Evolutionary conservation across 1,140 invertebrate genomes (phyloP).

Genomic region (Drosophila pseudoobscura): DNA sequence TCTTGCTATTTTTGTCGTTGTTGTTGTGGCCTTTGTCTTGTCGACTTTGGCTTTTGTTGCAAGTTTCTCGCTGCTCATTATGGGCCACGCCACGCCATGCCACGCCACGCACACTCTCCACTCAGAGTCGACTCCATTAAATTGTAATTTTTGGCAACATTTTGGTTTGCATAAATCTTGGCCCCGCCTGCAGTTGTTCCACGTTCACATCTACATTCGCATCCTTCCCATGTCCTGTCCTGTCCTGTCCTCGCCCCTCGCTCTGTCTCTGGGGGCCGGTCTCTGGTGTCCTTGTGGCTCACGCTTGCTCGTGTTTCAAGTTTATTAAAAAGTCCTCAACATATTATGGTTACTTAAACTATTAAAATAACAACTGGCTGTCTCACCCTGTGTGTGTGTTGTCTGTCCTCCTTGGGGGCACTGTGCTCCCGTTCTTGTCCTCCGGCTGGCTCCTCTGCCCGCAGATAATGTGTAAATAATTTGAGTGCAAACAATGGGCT

Average conservation of each 20-base stretch:
- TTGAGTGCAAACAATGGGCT: constrained; percentile 47
- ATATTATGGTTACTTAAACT: constrained; percentile 82
- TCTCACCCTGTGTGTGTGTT: constrained; percentile 16
- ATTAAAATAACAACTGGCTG: constrained; percentile 73
- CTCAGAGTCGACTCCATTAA: constrained; percentile 72
- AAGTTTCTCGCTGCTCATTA: constrained; percentile 74
- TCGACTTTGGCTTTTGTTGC: constrained; percentile 40
- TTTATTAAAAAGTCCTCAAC: constrained; percentile 82
- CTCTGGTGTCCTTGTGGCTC: constrained; percentile 63
- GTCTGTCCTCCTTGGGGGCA: constrained; percentile 16
- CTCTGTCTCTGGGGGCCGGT: constrained; percentile 6
- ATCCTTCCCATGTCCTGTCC: background rate
- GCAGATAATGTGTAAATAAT: constrained; percentile 72
- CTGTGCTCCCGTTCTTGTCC: background rate
- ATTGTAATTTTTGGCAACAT: constrained; percentile 83
- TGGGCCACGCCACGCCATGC: constrained; percentile 27
- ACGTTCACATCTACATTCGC: constrained; percentile 1
- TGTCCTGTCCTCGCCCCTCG: background rate
- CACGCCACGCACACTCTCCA: constrained; percentile 26
- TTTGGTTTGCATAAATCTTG: constrained; percentile 81
- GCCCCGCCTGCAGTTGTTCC: constrained; percentile 39
- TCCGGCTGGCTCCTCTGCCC: constrained; percentile 15
- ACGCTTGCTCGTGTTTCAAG: constrained; percentile 74
- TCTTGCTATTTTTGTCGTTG: constrained; percentile 27
- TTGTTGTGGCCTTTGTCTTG: constrained; percentile 51